Conservation (phyloP, 1,140 invertebrate species). For the Drosophila nannoptera region DNA sequence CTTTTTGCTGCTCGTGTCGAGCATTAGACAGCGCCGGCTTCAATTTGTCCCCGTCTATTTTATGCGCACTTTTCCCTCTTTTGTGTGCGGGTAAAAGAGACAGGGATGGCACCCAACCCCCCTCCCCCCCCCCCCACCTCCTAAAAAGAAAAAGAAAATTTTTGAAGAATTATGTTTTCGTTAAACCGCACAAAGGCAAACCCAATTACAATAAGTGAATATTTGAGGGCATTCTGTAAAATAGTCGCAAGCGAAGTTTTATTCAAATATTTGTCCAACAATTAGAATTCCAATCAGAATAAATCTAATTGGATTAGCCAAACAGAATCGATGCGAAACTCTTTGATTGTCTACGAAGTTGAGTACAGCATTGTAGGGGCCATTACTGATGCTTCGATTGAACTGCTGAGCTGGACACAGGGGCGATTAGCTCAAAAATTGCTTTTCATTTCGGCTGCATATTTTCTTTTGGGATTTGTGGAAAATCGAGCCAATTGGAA, state of each 20-base stretch:
- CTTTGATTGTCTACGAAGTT: neutral
- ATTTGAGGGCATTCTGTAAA: neutral
- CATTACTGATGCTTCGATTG: no score
- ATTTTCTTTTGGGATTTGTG: no score
- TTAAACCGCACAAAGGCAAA: constrained; percentile 3
- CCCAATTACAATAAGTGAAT: constrained; percentile 21
- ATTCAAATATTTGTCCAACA: neutral
- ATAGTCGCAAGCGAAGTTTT: neutral
- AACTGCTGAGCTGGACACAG: no score
- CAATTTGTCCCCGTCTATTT: constrained; percentile 35
- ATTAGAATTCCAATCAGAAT: constrained; percentile 10
- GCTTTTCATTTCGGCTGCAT: no score
- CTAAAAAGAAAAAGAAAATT: constrained; percentile 6
- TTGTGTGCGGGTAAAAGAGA: neutral
- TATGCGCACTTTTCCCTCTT: constrained; percentile 17
- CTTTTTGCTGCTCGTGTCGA: constrained; percentile 8
- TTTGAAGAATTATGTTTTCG: constrained; percentile 9
- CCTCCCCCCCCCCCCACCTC: no score
- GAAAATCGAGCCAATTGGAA: no score
- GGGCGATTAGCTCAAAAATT: no score
- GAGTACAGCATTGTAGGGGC: no score
- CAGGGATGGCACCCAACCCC: no score
- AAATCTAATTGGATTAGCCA: constrained; percentile 3
- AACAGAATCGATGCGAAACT: neutral
- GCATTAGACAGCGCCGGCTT: constrained; percentile 18